Evolutionary conservation across 1,140 invertebrate species (phyloP).

Genomic region (Armadillidium nasatum): DNA sequence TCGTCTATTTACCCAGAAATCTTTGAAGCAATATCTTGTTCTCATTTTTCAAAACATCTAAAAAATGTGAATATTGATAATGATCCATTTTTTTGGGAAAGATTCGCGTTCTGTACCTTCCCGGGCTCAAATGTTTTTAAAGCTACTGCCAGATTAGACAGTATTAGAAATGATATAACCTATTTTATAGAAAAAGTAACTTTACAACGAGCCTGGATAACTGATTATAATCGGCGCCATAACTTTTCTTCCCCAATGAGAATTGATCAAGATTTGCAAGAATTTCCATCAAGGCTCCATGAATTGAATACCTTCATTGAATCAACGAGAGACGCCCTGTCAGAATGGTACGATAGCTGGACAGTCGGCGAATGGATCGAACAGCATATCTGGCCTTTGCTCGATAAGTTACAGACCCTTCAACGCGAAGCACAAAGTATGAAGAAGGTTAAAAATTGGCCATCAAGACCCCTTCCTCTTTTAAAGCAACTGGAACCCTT

Average conservation of each 20-base stretch:
- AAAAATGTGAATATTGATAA: slow-evolving; percentile 53
- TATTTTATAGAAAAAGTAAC: slow-evolving; percentile 47
- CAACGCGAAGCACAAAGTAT: slow-evolving; percentile 55
- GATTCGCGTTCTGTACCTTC: slow-evolving; percentile 55
- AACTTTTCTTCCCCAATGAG: slow-evolving; percentile 68
- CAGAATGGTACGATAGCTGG: slow-evolving; percentile 65
- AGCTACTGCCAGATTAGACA: slow-evolving; percentile 55
- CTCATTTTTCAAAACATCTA: slow-evolving; percentile 40
- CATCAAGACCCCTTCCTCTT: slow-evolving; percentile 55
- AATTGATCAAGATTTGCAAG: slow-evolving; percentile 62
- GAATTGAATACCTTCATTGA: slow-evolving; percentile 54
- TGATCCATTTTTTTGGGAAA: slow-evolving; percentile 59
- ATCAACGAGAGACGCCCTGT: slow-evolving; percentile 61
- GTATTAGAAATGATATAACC: slow-evolving; percentile 51
- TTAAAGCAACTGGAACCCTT: slow-evolving; percentile 42
- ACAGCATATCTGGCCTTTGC: slow-evolving; percentile 57
- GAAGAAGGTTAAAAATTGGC: slow-evolving; percentile 56
- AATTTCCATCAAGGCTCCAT: slow-evolving; percentile 57
- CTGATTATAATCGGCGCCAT: slow-evolving; percentile 70
- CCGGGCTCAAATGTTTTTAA: slow-evolving; percentile 59
- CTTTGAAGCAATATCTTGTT: slow-evolving; percentile 57
- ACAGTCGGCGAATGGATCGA: slow-evolving; percentile 73
- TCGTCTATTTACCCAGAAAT: slow-evolving; percentile 54
- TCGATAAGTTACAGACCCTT: slow-evolving; percentile 56
- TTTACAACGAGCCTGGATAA: slow-evolving; percentile 62